A percentile compares a stretch with the other conserved stretches of the same genome.
Evolutionary conservation across 2,113 vertebrate genomes (phyloP).

Genomic region (Heptranchias perlo): DNA sequence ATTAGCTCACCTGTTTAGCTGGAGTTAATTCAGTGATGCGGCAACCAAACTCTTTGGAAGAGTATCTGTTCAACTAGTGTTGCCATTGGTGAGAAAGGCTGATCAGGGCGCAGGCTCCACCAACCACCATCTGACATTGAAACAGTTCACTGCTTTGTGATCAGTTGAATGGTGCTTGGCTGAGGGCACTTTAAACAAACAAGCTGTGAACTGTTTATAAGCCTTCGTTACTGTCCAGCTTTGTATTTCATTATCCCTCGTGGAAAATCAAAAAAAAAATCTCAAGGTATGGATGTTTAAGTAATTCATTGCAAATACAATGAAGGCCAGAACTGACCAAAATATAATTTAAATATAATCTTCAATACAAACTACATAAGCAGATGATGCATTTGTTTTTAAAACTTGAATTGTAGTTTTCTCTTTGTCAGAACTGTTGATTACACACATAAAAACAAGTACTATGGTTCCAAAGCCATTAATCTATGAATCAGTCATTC

Average conservation of each 20-base stretch:
- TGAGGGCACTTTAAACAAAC: neutral
- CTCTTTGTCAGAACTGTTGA: neutral
- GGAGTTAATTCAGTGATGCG: neutral
- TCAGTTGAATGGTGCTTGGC: neutral
- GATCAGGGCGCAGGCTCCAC: neutral
- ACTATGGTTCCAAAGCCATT: neutral
- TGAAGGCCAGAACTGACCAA: neutral
- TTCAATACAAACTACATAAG: neutral
- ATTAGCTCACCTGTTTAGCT: neutral
- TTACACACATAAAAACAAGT: neutral
- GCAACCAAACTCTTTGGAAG: neutral
- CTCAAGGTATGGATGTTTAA: neutral
- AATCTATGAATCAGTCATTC: neutral
- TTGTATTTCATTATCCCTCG: neutral
- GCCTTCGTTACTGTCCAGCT: neutral
- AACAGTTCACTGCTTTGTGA: neutral
- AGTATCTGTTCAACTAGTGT: neutral
- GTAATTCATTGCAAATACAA: neutral
- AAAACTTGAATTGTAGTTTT: neutral
- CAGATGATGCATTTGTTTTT: neutral
- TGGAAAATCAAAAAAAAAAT: neutral
- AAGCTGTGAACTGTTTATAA: neutral
- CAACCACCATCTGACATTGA: neutral
- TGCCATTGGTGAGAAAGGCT: neutral
- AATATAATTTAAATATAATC: neutral